Evolutionary conservation across 2,797 vertebrate genomes (phyloP).

Genomic region (Alfaro cultratus): DNA sequence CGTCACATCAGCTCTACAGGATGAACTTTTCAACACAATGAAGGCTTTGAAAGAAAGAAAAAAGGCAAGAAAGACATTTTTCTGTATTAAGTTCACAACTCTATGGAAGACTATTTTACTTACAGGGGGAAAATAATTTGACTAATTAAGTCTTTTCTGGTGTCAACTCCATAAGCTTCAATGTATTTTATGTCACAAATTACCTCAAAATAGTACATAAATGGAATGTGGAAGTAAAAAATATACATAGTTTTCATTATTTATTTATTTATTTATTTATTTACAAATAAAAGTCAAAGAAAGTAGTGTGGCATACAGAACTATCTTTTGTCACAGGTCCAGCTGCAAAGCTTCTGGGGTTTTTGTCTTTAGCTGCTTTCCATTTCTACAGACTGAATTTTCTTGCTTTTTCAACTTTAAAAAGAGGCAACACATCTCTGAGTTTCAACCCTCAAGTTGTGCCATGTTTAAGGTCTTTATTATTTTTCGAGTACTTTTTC

Average conservation of each 20-base stretch:
- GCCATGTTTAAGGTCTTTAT: background rate
- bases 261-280: background rate
- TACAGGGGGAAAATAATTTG: background rate
- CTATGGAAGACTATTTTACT: background rate
- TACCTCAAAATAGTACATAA: background rate
- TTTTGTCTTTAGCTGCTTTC: too few relatives aligned
- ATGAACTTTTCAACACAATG: conserved; percentile 60
- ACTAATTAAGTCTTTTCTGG: background rate
- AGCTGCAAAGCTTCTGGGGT: background rate
- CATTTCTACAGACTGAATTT: background rate
- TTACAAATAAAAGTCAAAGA: background rate
- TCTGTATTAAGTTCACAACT: background rate
- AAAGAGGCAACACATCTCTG: background rate
- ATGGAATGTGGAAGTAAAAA: background rate
- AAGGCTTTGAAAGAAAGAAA: conserved; percentile 47
- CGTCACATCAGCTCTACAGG: conserved; percentile 56
- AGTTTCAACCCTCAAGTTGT: background rate
- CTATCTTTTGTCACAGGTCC: background rate
- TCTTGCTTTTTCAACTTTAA: background rate
- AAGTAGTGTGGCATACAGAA: background rate
- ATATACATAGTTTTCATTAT: background rate
- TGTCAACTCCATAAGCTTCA: too few relatives aligned
- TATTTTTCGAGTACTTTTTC: background rate
- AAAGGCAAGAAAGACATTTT: conserved; percentile 48
- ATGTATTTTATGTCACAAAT: background rate